Base-by-base conservation (phyloP, 2,888 invertebrate species). In the Corythucha ciliata region DNA sequence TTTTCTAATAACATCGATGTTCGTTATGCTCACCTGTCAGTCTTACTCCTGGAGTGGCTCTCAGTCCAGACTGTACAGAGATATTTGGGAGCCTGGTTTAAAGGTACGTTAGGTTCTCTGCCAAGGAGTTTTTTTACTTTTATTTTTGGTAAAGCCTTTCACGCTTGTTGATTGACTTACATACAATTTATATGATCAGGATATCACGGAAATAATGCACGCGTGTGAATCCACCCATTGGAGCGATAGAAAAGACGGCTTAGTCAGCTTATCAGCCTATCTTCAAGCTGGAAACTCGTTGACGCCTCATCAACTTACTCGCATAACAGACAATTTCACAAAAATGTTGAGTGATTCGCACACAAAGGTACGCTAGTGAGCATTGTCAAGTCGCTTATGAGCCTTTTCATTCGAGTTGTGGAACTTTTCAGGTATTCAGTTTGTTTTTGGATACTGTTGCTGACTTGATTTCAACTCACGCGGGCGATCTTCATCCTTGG, bases 271-370 rank as follows among this genome's bases (percentile, higher is more conserved):
- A 8, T 81, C 86, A 68, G 76, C 78, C 54, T 83, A 83, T 65
- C 74, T 90, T 18, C 78, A 78, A 64, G 78, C 77, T 62, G 82
- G 83, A 1, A 77, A 79, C 1, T 72, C 76, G 0, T 70, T 86
- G 0, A 74, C 76, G 0, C 76, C 78, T 4, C 74, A 77, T 1
- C 88, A 91, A 64, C 72, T 91, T 52, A 79, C 83, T 56, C 80
- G 84, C 58, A 79, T 93, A n/a, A 87, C 91, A 0, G 94, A 96
- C 62, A 83, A 91, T 56, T 88, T 94, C 65, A 86, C 90, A 56
- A 86, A 90, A 72, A 91, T 96, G 89, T 94, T 97, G 68, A 91
- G 92, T 77, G 96, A 97, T 70, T 88, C 92, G 2, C 90, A 96
- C 72, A 79, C 93, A 62, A 86, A 90, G 73, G 74, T 74, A 63